These are phyloP conservation scores for Chaenodraco wilsoni DNA, from an alignment of 2,797 vertebrate genomes.

Conservation along the genomic window DNA sequence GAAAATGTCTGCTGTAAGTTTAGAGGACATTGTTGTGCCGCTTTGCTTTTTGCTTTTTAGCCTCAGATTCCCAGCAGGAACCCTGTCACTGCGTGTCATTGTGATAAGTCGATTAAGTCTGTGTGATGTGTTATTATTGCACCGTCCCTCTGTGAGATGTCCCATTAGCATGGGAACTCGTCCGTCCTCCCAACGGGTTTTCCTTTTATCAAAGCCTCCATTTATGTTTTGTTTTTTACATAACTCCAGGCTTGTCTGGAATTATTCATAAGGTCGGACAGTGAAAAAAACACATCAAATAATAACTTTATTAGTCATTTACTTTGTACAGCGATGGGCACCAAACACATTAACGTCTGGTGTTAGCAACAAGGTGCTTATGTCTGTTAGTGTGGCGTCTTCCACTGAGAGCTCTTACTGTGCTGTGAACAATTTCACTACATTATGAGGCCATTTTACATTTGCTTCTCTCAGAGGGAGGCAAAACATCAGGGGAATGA, in stretches of 20 bases:
- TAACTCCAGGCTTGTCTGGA: constrained; percentile 25
- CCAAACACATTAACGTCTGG: constrained; percentile 44
- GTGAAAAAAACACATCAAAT: constrained; percentile 18
- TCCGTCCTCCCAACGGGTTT: constrained; percentile 51
- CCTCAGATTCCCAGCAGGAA: constrained; percentile 33
- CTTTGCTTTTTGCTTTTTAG: constrained; percentile 34
- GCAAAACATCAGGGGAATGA: constrained; percentile 46
- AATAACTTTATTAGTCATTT: constrained; percentile 37
- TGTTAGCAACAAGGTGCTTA: constrained; percentile 15
- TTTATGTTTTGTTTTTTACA: constrained; percentile 18
- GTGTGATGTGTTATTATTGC: constrained; percentile 64
- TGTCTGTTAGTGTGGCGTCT: constrained; percentile 33
- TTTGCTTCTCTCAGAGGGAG: constrained; percentile 44
- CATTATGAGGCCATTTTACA: constrained; percentile 45
- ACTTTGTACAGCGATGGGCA: constrained; percentile 18
- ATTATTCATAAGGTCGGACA: constrained; percentile 45
- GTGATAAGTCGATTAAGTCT: constrained; percentile 63
- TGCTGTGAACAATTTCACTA: constrained; percentile 40
- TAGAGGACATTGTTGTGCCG: constrained; percentile 23
- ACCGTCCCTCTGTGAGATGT: constrained; percentile 61
- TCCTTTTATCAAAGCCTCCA: constrained; percentile 58
- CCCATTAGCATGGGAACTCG: constrained; percentile 61
- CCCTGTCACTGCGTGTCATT: constrained; percentile 56
- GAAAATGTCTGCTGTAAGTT: constrained; percentile 6
- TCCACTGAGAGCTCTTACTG: constrained; percentile 39